These are phyloP conservation scores for Solea solea DNA, from an alignment of 2,113 vertebrate species.

Conservation along the genomic window DNA sequence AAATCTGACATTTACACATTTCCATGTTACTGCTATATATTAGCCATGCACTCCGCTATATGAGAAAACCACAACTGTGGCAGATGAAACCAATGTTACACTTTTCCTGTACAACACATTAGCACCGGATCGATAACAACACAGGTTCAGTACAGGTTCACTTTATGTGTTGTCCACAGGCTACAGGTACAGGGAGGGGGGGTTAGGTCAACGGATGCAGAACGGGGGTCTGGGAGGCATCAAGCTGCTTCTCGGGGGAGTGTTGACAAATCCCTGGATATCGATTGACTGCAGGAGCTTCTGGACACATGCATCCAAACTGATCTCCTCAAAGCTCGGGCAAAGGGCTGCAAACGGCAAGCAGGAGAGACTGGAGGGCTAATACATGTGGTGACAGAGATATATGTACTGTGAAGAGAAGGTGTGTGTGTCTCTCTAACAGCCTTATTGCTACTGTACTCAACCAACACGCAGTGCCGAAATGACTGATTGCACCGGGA, in stretches of 20 bases:
- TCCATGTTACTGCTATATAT: constrained; percentile 7
- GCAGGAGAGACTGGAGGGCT: constrained; percentile 33
- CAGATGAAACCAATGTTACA: constrained; percentile 5
- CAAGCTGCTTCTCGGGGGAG: constrained; percentile 36
- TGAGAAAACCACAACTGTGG: constrained; percentile 1
- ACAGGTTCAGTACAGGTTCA: constrained; percentile 2
- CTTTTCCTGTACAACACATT: constrained; percentile 39
- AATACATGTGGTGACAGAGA: constrained; percentile 64
- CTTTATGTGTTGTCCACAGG: constrained; percentile 33
- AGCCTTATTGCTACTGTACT: constrained; percentile 43
- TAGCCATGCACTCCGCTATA: not conserved
- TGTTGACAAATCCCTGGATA: constrained; percentile 69
- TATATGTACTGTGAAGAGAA: constrained; percentile 44
- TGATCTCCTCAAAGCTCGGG: constrained; percentile 53
- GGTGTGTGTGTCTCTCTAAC: constrained; percentile 49
- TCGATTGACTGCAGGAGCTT: constrained; percentile 65
- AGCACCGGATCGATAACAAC: constrained; percentile 45
- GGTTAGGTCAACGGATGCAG: constrained; percentile 39
- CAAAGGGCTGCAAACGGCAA: constrained; percentile 33
- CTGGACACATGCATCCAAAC: constrained; percentile 57
- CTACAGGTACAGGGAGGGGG: constrained; percentile 43
- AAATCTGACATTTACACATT: too few species aligned
- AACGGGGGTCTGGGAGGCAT: constrained; percentile 13
- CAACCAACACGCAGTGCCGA: constrained; percentile 44
- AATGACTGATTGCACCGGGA: constrained; percentile 52